A percentile compares a stretch with the other conserved stretches of the same genome.
These are phyloP conservation scores for Dromius quadrimaculatus DNA, from an alignment of 2,888 invertebrate species.

Conservation along the genomic window DNA sequence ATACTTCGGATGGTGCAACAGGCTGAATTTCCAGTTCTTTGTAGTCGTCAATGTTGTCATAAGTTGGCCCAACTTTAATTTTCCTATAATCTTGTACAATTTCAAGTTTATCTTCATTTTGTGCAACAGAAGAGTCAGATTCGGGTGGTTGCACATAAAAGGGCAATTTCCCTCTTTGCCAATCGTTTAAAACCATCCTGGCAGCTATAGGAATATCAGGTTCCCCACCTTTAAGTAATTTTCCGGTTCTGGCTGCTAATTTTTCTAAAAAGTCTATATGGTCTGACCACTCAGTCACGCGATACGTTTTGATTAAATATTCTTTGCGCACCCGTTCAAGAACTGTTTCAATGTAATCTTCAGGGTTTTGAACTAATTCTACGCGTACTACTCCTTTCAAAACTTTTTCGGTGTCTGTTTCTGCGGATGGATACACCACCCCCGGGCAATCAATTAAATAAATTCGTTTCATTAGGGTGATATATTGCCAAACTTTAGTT, in stretches of 20 bases:
- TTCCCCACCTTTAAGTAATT: conserved; percentile 96
- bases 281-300: conserved; percentile 84
- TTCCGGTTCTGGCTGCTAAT: conserved; percentile 87
- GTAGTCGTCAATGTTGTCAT: conserved; percentile 71
- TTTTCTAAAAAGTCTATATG: conserved; percentile 92
- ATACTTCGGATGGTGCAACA: conserved; percentile 60
- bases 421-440: conserved; percentile 96
- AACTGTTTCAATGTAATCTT: conserved; percentile 92
- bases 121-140: too few species aligned
- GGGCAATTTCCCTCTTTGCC: conserved; percentile 97
- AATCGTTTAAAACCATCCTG: conserved; percentile 97
- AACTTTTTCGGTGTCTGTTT: conserved; percentile 94
- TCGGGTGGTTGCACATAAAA: conserved; percentile 92
- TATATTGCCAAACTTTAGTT: conserved; percentile 99
- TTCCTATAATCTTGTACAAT: conserved; percentile 86
- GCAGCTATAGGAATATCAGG: conserved; percentile 91
- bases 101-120: conserved; percentile 66
- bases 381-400: conserved; percentile 98
- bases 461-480: conserved; percentile 96
- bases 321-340: conserved; percentile 89
- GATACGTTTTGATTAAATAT: conserved; percentile 92
- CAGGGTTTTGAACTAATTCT: conserved; percentile 92
- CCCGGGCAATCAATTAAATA: conserved; percentile 99
- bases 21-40: conserved; percentile 56
- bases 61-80: conserved; percentile 81